Percentiles rank a stretch among this genome's conserved stretches.
Evolutionary conservation across 1,140 invertebrate genomes (phyloP).

Genomic region (Drosophila nikananu): DNA sequence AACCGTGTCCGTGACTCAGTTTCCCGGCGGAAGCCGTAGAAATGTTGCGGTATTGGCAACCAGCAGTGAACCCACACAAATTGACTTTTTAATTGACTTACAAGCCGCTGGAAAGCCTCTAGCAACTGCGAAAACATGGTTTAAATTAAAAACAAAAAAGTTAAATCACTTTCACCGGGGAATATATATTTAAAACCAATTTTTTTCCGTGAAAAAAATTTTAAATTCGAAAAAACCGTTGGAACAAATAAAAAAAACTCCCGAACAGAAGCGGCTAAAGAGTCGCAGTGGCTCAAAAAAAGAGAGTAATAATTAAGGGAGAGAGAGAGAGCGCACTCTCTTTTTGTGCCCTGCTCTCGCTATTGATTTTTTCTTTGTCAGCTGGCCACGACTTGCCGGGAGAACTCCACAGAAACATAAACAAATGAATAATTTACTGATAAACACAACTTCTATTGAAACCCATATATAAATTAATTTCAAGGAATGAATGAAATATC

Average conservation of each 20-base stretch:
- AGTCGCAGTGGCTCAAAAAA: conserved; percentile 6
- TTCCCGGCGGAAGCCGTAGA: conserved; percentile 67
- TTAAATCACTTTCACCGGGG: conserved; percentile 7
- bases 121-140: conserved; percentile 69
- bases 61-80: conserved; percentile 59
- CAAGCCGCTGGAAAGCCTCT: conserved; percentile 50
- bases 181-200: conserved; percentile 7
- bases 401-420: conserved; percentile 38
- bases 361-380: conserved; percentile 72
- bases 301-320: conserved; percentile 12
- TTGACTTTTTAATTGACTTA: conserved; percentile 78
- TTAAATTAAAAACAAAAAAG: conserved; percentile 3
- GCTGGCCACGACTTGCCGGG: conserved; percentile 54
- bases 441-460: not conserved
- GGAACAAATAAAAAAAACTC: conserved; percentile 28
- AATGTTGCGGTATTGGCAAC: conserved; percentile 51
- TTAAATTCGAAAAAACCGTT: conserved; percentile 30
- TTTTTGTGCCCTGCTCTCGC: conserved; percentile 19
- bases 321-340: conserved; percentile 11
- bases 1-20: conserved; percentile 39
- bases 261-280: conserved; percentile 38
- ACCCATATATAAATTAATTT: not conserved
- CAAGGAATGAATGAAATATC: not conserved
- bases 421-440: conserved; percentile 27
- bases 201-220: conserved; percentile 4